Conservation (phyloP, 2,797 vertebrate species). For the Acipenser oxyrinchus region DNA sequence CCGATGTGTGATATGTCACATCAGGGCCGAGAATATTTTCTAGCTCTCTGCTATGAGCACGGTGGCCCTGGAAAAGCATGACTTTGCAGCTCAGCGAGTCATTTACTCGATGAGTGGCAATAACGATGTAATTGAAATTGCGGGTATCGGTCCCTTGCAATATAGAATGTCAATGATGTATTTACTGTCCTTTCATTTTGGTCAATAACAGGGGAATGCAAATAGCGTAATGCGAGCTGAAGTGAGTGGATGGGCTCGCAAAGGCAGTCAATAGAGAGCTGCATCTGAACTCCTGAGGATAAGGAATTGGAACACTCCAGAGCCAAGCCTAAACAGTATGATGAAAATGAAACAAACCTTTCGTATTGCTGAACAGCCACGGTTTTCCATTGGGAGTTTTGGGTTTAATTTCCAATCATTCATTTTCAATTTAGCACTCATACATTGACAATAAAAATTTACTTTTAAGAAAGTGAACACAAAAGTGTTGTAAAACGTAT, state of each 20-base stretch:
- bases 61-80: background rate
- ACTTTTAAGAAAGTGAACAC: too few species aligned
- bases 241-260: background rate
- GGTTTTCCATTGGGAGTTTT: too few species aligned
- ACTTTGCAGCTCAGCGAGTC: conserved; percentile 4
- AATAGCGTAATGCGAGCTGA: background rate
- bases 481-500: too few species aligned
- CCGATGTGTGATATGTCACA: conserved; percentile 6
- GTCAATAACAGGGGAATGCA: background rate
- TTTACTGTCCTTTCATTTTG: conserved; percentile 9
- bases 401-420: too few species aligned
- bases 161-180: conserved; percentile 14
- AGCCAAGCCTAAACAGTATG: too few species aligned
- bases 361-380: too few species aligned
- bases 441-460: too few species aligned
- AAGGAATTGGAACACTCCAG: too few species aligned
- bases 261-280: background rate
- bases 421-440: too few species aligned
- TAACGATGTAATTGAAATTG: conserved; percentile 14
- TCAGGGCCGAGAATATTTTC: background rate
- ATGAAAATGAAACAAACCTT: too few species aligned
- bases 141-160: background rate
- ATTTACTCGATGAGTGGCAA: conserved; percentile 10
- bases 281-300: background rate
- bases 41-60: background rate